These are phyloP conservation scores for Lepidurus packardi DNA, from an alignment of 1,140 invertebrate species.

Conservation along the genomic window DNA sequence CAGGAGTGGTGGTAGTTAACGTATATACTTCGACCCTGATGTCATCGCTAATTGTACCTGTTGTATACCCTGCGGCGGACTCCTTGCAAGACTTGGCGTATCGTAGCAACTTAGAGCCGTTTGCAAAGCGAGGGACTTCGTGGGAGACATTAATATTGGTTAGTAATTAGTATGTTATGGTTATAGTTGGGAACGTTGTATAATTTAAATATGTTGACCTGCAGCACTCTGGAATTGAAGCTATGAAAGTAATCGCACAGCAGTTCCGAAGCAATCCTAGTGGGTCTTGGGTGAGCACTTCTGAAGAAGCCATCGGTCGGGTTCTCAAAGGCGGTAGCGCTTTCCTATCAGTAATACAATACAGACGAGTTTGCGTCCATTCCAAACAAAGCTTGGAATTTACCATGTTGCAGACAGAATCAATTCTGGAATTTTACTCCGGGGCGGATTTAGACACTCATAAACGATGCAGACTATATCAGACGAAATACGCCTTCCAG, in stretches of 20 bases:
- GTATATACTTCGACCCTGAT: conserved; percentile 23
- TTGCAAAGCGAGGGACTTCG: neutral
- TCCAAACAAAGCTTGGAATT: neutral
- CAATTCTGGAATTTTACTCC: neutral
- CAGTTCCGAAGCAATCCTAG: neutral
- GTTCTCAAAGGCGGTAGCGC: neutral
- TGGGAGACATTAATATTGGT: neutral
- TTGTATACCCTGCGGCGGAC: conserved; percentile 19
- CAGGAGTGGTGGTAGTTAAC: conserved; percentile 10
- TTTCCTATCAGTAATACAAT: neutral
- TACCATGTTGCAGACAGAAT: neutral
- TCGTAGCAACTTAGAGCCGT: neutral
- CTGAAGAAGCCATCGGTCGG: neutral
- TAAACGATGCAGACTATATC: neutral
- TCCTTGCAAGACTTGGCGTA: neutral
- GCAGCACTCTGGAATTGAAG: neutral
- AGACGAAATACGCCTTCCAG: neutral
- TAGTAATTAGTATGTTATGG: neutral
- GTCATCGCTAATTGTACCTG: conserved; percentile 27
- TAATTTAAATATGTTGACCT: neutral
- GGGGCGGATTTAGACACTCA: neutral
- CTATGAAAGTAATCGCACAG: neutral
- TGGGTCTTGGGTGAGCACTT: neutral
- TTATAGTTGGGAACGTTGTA: neutral
- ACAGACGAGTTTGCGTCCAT: too few relatives aligned